These are phyloP conservation scores for Drosophila histrio DNA, from an alignment of 2,888 invertebrate genomes.

Conservation along the genomic window DNA sequence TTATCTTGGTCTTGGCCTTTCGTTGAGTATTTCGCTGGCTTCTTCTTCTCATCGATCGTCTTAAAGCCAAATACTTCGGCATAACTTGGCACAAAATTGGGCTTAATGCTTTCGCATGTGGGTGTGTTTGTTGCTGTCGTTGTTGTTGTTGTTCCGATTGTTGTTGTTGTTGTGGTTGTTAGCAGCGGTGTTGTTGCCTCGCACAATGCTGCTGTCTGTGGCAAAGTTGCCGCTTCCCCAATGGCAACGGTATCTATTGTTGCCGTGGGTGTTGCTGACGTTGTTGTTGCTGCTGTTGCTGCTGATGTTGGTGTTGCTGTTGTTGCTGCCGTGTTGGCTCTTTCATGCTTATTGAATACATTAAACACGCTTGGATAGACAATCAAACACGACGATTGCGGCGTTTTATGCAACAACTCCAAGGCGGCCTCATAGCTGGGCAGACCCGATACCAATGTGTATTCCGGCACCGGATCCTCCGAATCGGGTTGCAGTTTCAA, in stretches of 20 bases:
- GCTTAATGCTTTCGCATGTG: constrained; percentile 61
- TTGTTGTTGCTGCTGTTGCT: constrained; percentile 20
- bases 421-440: constrained; percentile 88
- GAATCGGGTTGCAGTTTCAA: constrained; percentile 81
- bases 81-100: constrained; percentile 72
- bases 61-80: constrained; percentile 69
- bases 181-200: constrained; percentile 55
- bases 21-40: constrained; percentile 31
- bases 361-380: constrained; percentile 82
- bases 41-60: constrained; percentile 67
- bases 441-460: constrained; percentile 87
- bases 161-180: constrained; percentile 25
- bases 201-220: constrained; percentile 38
- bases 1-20: constrained; percentile 54
- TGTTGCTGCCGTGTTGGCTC: constrained; percentile 51
- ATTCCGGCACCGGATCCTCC: constrained; percentile 87
- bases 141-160: constrained; percentile 22
- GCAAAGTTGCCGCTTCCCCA: constrained; percentile 21
- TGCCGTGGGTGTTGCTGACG: constrained; percentile 30
- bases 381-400: constrained; percentile 80
- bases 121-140: constrained; percentile 45
- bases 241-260: constrained; percentile 38
- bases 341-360: constrained; percentile 80
- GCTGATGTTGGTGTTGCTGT: constrained; percentile 31
- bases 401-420: constrained; percentile 85